Evolutionary conservation across 2,888 invertebrate species (phyloP), one percentile per base, ranked within the genome.

Genomic region (Lithophane ornitopus): DNA sequence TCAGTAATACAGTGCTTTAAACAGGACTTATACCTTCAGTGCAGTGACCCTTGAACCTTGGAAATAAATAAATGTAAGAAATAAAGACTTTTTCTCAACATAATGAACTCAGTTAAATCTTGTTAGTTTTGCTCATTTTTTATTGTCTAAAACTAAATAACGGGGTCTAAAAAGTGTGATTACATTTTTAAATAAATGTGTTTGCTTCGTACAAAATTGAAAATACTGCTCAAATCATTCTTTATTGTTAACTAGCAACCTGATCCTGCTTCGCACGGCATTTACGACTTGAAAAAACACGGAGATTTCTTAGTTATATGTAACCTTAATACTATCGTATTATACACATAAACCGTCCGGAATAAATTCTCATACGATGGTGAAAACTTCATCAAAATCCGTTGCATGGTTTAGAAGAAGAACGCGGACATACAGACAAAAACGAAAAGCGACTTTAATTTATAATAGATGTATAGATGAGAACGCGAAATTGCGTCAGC

Each of bases 151-250:
- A 70, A 70, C 19, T 12, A 61, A 74, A 61, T 68, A 61, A 74
- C 71, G 16, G 56, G 39, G 22, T 39, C 22, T 61, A 12, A 63
- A 69, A 58, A 54, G 49, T 63, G 63, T 75, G 68, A 72, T 80
- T 83, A 67, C 63, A 19, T 49, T 70, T 76, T 76, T 68, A 56
- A 67, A 63, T 70, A 66, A 75, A 72, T 70, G 28, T 70, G 44
- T 70, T 28, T 46, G 16, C 61, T 68, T 26, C 19, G 34, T 61
- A 58, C 3, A 9, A 70, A 63, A 72, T 75, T 75, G n/a, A 65
- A 63, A 78, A 61, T 67, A 28, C 26, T 52, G 11, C 3, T 22
- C 12, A 78, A 85, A 84, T 68, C 4, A 74, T 81, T 62, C 65
- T 74, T 78, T 78, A 71, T 81, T 68, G 74, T 80, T 83, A 74